phyloP scores from a whole-genome alignment of 2,888 invertebrate genomes.

The Oligia fasciuncula region DNA sequence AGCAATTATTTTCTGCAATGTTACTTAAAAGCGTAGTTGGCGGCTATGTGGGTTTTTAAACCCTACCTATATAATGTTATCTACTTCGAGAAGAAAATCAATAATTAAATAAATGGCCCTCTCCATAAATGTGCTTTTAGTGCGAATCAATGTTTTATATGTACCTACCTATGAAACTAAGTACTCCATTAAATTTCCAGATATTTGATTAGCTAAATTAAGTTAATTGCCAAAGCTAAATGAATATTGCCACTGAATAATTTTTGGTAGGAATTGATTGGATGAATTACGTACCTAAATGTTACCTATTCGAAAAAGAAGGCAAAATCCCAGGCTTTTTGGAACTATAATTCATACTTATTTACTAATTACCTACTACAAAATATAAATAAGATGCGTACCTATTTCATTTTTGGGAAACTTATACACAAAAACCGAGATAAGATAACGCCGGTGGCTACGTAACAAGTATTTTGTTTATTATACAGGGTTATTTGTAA shows the following conservation, averaged over 20 bases:
- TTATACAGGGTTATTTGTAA: too few relatives aligned
- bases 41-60: too few relatives aligned
- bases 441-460: not conserved
- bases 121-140: not conserved
- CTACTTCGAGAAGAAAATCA: not conserved
- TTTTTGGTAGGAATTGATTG: not conserved
- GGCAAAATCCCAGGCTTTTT: too few relatives aligned
- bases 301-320: not conserved
- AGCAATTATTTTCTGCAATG: too few relatives aligned
- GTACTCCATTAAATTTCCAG: not conserved
- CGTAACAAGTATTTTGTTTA: not conserved
- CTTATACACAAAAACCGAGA: not conserved
- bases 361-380: not conserved
- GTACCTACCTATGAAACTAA: not conserved
- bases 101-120: too few relatives aligned
- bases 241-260: slow-evolving; percentile 1
- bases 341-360: not conserved
- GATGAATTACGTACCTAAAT: not conserved
- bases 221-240: not conserved
- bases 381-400: not conserved
- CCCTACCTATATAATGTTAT: not conserved
- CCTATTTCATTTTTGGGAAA: not conserved
- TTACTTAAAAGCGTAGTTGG: too few relatives aligned
- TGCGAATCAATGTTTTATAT: not conserved
- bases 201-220: slow-evolving; percentile 12